Evolutionary conservation across 2,888 invertebrate genomes (phyloP).

Genomic region (Agrotis clavis): DNA sequence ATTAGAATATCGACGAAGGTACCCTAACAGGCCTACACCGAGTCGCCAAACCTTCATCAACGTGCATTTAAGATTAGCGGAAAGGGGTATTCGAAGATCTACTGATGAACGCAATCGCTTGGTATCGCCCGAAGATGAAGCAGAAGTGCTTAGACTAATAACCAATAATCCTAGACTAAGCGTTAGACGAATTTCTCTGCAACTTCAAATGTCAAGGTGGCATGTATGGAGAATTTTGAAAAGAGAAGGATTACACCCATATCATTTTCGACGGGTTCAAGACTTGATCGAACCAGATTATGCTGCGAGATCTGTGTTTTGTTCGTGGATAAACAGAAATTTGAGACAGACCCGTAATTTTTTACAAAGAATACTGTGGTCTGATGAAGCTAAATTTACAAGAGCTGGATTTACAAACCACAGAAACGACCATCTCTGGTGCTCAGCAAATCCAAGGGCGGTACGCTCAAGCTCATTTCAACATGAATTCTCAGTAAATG

Average conservation of each 20-base stretch:
- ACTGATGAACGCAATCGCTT: conserved; percentile 1
- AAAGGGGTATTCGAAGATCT: conserved; percentile 2
- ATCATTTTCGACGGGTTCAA: too few species aligned
- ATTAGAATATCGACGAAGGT: conserved; percentile 5
- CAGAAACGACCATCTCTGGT: too few species aligned
- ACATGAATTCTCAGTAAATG: too few species aligned
- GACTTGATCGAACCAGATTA: too few species aligned
- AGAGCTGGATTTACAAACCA: too few species aligned
- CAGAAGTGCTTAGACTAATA: conserved; percentile 11
- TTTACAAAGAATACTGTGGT: too few species aligned
- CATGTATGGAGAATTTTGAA: conserved; percentile 11
- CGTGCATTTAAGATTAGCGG: conserved; percentile 3
- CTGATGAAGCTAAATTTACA: too few species aligned
- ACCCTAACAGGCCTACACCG: conserved; percentile 1
- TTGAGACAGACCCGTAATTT: too few species aligned
- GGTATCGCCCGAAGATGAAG: conserved; percentile 8
- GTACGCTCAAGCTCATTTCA: too few species aligned
- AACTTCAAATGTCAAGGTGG: conserved; percentile 5
- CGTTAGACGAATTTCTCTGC: not conserved
- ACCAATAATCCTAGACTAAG: conserved; percentile 13
- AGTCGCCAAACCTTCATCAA: conserved; percentile 9
- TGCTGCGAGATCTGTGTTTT: too few species aligned
- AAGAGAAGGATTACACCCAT: conserved; percentile 6
- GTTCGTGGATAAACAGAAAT: too few species aligned
- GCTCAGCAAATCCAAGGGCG: too few species aligned